Conservation (phyloP, 1,140 invertebrate species). For the Dolichoris vasculosae region DNA sequence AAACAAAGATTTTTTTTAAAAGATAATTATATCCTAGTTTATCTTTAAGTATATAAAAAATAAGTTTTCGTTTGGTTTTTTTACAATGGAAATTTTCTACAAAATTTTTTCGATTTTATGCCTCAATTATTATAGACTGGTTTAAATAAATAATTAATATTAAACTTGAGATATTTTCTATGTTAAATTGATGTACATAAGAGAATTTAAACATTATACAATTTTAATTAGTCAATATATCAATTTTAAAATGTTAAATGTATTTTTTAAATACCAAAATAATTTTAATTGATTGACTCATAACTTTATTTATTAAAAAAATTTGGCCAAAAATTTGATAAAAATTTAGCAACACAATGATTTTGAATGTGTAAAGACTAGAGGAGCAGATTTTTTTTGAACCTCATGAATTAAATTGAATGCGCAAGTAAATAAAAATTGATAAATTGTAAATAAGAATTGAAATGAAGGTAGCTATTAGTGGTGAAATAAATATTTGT, state of each 20-base stretch:
- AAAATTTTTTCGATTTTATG: too few species aligned
- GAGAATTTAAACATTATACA: neutral
- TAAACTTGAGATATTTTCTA: slow-evolving; percentile 1
- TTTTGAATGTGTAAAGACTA: slow-evolving; percentile 8
- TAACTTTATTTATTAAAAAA: slow-evolving; percentile 45
- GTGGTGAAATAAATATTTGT: slow-evolving; percentile 50
- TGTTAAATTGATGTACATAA: neutral
- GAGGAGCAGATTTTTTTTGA: slow-evolving; percentile 13
- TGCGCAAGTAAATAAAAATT: slow-evolving; percentile 27
- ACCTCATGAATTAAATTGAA: slow-evolving; percentile 7
- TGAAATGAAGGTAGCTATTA: slow-evolving; percentile 35
- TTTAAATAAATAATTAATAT: neutral
- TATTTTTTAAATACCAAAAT: slow-evolving; percentile 26
- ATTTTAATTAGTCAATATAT: slow-evolving; percentile 28
- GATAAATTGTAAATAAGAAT: slow-evolving; percentile 50
- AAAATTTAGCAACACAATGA: slow-evolving; percentile 43
- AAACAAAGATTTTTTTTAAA: neutral
- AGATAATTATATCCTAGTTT: neutral
- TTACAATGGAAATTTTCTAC: neutral
- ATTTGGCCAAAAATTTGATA: slow-evolving; percentile 23
- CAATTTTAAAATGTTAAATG: slow-evolving; percentile 26
- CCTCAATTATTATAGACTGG: neutral
- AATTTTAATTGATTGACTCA: slow-evolving; percentile 19
- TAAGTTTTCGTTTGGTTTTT: neutral
- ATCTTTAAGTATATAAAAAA: neutral